Evolutionary conservation across 2,797 vertebrate species (phyloP), one percentile per base, ranked within the genome.

Genomic region (Aulostomus chinensis): DNA sequence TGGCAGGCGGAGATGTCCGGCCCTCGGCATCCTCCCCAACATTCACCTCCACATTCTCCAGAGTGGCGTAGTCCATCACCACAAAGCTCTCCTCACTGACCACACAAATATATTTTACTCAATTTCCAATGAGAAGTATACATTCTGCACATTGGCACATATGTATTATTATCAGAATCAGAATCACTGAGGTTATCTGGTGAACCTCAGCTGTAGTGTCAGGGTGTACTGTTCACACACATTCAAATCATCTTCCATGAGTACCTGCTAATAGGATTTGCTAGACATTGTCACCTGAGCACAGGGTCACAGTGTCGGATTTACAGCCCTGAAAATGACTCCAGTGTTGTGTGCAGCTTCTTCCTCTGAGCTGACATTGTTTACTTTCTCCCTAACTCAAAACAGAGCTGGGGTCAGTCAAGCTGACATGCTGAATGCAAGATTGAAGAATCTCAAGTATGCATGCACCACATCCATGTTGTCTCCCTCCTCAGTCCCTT

Each of bases 11-110:
- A 3, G 86, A 58, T 0, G 5, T 34, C 2, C 69, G 78, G 0
- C 48, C 71, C 0, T 94, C 94, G 0, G 15, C 2, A 2, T 76
- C 86, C 32, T 93, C 91, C 0, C 74, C 48, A 21, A 91, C 81
- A 54, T 91, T 88, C 68, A 94, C 94, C 0, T 81, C 86, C 37
- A 97, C 47, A 3, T 96, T 92, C 57, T 94, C 89, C 78, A 92
- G 68, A 24, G 83, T 96, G 63, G 94, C 94, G 0, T 99, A 96
- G 83, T 97, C 95, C 76, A 93, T 89, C 56, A 99, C 97, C 1
- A 85, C 35, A 40, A 94, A 98, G 85, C 91, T 95, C 69, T 98
- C 97, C 75, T 99, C 97, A 0, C 97, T 99, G 78, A 0, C 13
- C n/a, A 58, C 3, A 73, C 11, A 68, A 30, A 53, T 3, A 29